Evolutionary conservation across 2,797 vertebrate species (phyloP).

Genomic region (Lagodon rhomboides): DNA sequence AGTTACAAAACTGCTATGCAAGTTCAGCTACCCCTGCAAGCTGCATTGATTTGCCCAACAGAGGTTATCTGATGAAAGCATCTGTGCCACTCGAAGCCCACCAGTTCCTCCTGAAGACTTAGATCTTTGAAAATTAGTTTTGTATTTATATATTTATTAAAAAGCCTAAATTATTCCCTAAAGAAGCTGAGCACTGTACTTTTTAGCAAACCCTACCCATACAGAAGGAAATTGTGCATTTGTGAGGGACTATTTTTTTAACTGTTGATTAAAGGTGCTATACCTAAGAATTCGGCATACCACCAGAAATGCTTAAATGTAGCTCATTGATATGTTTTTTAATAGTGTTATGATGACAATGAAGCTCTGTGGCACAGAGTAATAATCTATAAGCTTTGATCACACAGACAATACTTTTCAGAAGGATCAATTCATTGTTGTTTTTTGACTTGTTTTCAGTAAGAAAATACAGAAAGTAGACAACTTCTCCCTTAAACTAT

Average conservation of each 20-base stretch:
- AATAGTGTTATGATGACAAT: no score
- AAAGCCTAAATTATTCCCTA: neutral
- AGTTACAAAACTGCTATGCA: neutral
- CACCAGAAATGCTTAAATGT: no score
- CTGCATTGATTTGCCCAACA: constrained; percentile 10
- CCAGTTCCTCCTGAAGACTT: neutral
- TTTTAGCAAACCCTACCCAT: neutral
- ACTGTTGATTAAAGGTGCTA: neutral
- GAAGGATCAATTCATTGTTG: neutral
- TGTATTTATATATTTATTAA: neutral
- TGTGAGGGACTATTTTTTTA: neutral
- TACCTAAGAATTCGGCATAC: no score
- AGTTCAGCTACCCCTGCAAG: neutral
- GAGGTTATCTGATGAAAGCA: neutral
- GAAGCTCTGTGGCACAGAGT: no score
- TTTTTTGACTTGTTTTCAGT: neutral
- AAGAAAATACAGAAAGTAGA: neutral
- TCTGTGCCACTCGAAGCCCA: neutral
- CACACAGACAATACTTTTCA: no score
- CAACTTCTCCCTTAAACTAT: neutral
- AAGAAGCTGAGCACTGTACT: neutral
- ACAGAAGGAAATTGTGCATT: neutral
- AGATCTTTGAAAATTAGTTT: neutral
- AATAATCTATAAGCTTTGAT: no score
- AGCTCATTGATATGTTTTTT: no score